Conservation (phyloP, 1,140 invertebrate species). For the Odontomachus brunneus region DNA sequence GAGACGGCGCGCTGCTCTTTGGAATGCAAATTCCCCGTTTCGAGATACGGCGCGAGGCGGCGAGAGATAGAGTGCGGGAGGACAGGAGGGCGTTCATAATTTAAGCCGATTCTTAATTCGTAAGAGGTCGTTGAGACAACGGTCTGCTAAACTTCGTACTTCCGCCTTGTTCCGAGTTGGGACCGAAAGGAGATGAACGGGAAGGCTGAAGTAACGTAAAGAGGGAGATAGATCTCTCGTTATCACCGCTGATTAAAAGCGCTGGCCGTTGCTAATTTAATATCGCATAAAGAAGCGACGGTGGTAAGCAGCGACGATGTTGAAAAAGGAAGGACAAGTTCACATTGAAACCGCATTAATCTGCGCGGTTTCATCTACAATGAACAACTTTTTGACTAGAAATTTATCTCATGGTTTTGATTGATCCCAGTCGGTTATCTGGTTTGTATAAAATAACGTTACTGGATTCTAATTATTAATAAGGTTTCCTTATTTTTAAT, state of each 20-base stretch:
- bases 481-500: too few species aligned
- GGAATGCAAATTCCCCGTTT: slow-evolving; percentile 62
- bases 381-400: not conserved
- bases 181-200: slow-evolving; percentile 10
- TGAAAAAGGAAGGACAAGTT: not conserved
- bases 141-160: slow-evolving; percentile 40
- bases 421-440: too few species aligned
- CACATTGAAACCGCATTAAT: not conserved
- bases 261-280: slow-evolving; percentile 38
- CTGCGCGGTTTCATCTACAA: not conserved
- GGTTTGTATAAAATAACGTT: too few species aligned
- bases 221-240: slow-evolving; percentile 6
- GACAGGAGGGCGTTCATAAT: not conserved
- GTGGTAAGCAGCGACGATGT: not conserved
- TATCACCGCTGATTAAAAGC: slow-evolving; percentile 39
- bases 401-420: too few species aligned
- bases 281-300: slow-evolving; percentile 10
- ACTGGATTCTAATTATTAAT: too few species aligned
- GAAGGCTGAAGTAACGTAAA: not conserved
- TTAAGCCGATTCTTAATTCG: slow-evolving; percentile 56
- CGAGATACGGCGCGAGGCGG: not conserved
- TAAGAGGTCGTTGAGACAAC: slow-evolving; percentile 40
- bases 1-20: slow-evolving; percentile 43
- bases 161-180: slow-evolving; percentile 34
- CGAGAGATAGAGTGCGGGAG: too few species aligned